Percentiles rank a stretch among this genome's conserved stretches.
Evolutionary conservation across 2,797 vertebrate genomes (phyloP).

Genomic region (Darevskia nairensis): DNA sequence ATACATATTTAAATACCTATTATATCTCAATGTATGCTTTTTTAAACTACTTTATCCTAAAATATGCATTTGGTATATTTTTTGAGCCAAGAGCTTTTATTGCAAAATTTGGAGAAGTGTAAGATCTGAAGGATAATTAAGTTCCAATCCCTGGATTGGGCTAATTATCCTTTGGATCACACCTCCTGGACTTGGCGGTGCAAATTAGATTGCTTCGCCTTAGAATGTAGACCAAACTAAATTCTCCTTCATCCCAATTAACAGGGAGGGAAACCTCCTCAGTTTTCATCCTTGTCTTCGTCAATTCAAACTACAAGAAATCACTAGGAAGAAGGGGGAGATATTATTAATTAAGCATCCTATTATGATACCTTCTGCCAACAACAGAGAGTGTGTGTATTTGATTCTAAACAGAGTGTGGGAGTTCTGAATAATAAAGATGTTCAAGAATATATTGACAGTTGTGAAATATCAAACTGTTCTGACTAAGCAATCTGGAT

Average conservation of each 20-base stretch:
- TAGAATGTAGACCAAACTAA: background rate
- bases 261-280: background rate
- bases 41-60: no score
- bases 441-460: constrained; percentile 44
- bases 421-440: constrained; percentile 56
- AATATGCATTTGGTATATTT: no score
- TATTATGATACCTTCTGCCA: constrained; percentile 43
- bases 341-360: constrained; percentile 62
- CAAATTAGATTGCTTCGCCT: background rate
- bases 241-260: background rate
- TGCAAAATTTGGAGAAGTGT: no score
- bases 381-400: constrained; percentile 46
- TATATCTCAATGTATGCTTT: no score
- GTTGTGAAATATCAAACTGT: constrained; percentile 23
- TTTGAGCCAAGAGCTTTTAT: no score
- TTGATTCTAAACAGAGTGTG: constrained; percentile 36
- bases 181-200: no score
- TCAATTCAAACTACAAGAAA: constrained; percentile 20
- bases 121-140: no score
- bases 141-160: no score
- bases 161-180: no score
- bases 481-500: constrained; percentile 48
- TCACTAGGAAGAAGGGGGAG: constrained; percentile 40
- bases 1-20: no score
- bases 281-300: constrained; percentile 25